Percentiles rank a stretch among this genome's conserved stretches.
These are phyloP conservation scores for Melieria picta DNA, from an alignment of 2,888 invertebrate genomes.

Conservation along the genomic window DNA sequence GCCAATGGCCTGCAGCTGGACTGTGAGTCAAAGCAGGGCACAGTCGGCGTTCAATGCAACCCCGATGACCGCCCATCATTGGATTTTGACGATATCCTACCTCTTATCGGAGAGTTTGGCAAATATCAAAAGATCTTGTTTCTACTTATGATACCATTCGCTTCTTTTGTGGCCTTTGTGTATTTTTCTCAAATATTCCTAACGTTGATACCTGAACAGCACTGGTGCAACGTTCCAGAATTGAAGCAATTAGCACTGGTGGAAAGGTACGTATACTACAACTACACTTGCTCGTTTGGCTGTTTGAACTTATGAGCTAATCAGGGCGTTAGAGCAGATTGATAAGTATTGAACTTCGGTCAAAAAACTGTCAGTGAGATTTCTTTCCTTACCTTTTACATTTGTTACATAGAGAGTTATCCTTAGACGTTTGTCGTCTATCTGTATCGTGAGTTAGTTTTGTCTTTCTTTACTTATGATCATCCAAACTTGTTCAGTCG, in stretches of 20 bases:
- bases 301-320: no score
- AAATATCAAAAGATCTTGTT: constrained; percentile 85
- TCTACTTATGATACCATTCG: constrained; percentile 85
- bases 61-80: constrained; percentile 54
- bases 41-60: constrained; percentile 38
- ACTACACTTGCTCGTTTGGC: no score
- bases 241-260: constrained; percentile 71
- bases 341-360: no score
- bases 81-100: constrained; percentile 86
- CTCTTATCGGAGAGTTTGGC: constrained; percentile 87
- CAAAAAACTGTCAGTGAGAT: no score
- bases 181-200: constrained; percentile 91
- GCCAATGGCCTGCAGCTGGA: constrained; percentile 54
- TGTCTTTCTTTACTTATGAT: no score
- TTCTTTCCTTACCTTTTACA: no score
- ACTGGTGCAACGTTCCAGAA: constrained; percentile 78
- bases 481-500: no score
- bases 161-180: constrained; percentile 87
- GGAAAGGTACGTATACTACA: constrained; percentile 71
- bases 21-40: constrained; percentile 11
- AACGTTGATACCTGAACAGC: constrained; percentile 81
- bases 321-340: no score
- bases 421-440: no score
- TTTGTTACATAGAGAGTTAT: no score
- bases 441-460: no score